Evolutionary conservation across 2,888 invertebrate species (phyloP).

Genomic region (Apotomis capreana): DNA sequence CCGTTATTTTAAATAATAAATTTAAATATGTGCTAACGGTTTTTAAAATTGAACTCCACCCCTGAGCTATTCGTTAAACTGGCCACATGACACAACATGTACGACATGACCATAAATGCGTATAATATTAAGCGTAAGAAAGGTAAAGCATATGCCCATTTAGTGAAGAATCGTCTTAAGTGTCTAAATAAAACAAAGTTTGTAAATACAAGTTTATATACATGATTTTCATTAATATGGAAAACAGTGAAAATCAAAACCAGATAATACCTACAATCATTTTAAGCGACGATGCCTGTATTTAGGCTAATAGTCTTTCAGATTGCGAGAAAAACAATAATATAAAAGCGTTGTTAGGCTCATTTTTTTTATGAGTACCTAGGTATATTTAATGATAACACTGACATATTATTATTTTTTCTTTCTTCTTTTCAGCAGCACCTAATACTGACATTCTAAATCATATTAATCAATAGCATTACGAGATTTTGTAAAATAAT

Average conservation of each 20-base stretch:
- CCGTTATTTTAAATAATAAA: no score
- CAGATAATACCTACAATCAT: background rate
- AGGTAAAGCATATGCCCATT: no score
- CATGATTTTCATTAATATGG: constrained; percentile 17
- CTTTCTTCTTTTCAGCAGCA: background rate
- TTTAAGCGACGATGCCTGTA: background rate
- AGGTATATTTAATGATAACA: background rate
- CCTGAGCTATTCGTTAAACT: no score
- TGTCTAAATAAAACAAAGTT: constrained; percentile 25
- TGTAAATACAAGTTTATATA: constrained; percentile 34
- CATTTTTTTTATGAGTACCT: background rate
- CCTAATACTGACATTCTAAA: background rate
- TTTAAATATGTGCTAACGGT: no score
- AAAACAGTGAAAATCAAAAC: constrained; percentile 22
- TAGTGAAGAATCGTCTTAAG: background rate
- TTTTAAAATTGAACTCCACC: no score
- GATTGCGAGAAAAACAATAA: background rate
- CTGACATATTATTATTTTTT: background rate
- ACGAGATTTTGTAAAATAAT: constrained; percentile 15
- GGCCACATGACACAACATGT: no score
- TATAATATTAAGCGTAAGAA: no score
- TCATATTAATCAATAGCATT: background rate
- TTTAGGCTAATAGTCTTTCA: background rate
- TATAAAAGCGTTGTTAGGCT: background rate
- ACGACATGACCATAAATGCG: no score